Conservation (phyloP, 2,888 invertebrate genomes). For the Selenia dentaria region DNA sequence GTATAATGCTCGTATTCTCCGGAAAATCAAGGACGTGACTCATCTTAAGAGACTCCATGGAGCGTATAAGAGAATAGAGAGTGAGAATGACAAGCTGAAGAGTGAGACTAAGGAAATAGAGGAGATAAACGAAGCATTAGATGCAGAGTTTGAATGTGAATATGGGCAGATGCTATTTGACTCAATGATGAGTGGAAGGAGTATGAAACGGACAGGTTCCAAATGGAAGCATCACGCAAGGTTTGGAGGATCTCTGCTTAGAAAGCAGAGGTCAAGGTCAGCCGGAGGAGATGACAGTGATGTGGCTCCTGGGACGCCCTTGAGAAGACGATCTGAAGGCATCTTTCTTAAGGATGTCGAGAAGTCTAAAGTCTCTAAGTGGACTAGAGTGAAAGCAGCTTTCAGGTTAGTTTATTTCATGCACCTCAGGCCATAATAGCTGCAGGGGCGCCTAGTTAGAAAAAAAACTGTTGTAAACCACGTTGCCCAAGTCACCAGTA, state of each 20-base stretch:
- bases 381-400: slow-evolving; percentile 95
- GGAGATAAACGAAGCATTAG: slow-evolving; percentile 74
- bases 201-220: slow-evolving; percentile 77
- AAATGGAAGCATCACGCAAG: slow-evolving; percentile 77
- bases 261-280: slow-evolving; percentile 88
- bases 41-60: slow-evolving; percentile 87
- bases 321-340: slow-evolving; percentile 70
- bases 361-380: slow-evolving; percentile 90
- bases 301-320: slow-evolving; percentile 60
- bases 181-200: slow-evolving; percentile 85
- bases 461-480: too few species aligned
- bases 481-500: too few species aligned
- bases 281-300: slow-evolving; percentile 87
- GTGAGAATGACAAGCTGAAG: slow-evolving; percentile 66
- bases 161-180: slow-evolving; percentile 87
- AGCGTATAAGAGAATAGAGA: slow-evolving; percentile 80
- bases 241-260: slow-evolving; percentile 78
- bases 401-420: slow-evolving; percentile 89
- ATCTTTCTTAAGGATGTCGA: slow-evolving; percentile 73
- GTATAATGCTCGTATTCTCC: slow-evolving; percentile 88
- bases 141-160: slow-evolving; percentile 86
- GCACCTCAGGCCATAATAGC: too few species aligned
- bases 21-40: slow-evolving; percentile 89
- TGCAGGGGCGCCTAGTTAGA: too few species aligned
- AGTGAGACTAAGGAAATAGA: slow-evolving; percentile 66